Conservation (phyloP, 2,888 invertebrate species). For the Phoronis australis region DNA sequence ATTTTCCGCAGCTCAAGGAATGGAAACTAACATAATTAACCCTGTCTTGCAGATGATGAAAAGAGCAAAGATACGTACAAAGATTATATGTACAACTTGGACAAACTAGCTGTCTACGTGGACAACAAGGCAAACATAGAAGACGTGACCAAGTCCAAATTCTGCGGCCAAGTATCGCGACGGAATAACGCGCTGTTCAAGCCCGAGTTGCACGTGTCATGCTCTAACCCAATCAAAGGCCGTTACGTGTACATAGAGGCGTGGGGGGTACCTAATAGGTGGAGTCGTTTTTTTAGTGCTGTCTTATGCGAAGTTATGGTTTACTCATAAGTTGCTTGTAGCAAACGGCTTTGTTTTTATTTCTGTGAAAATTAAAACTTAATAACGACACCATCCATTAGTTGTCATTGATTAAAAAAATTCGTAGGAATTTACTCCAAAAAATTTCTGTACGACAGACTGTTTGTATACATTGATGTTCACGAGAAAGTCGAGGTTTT, state of each 20-base stretch:
- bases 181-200: conserved; percentile 55
- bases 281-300: conserved; percentile 55
- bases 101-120: conserved; percentile 55
- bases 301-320: conserved; percentile 58
- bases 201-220: conserved; percentile 55
- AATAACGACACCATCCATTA: too few relatives aligned
- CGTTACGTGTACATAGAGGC: conserved; percentile 57
- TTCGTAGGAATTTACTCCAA: too few relatives aligned
- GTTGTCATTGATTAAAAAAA: too few relatives aligned
- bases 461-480: too few relatives aligned
- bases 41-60: too few relatives aligned
- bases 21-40: too few relatives aligned
- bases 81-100: conserved; percentile 56
- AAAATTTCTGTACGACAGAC: too few relatives aligned
- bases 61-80: conserved; percentile 34
- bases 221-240: conserved; percentile 50
- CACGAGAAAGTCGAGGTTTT: too few relatives aligned
- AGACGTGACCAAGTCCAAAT: conserved; percentile 35
- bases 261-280: conserved; percentile 54
- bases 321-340: conserved; percentile 30
- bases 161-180: conserved; percentile 55
- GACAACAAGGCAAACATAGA: conserved; percentile 49
- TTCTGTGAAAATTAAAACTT: too few relatives aligned
- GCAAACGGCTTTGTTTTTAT: too few relatives aligned
- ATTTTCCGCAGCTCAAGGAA: too few relatives aligned